Evolutionary conservation across 2,797 vertebrate genomes (phyloP).

Genomic region (Hippocampus kuda): DNA sequence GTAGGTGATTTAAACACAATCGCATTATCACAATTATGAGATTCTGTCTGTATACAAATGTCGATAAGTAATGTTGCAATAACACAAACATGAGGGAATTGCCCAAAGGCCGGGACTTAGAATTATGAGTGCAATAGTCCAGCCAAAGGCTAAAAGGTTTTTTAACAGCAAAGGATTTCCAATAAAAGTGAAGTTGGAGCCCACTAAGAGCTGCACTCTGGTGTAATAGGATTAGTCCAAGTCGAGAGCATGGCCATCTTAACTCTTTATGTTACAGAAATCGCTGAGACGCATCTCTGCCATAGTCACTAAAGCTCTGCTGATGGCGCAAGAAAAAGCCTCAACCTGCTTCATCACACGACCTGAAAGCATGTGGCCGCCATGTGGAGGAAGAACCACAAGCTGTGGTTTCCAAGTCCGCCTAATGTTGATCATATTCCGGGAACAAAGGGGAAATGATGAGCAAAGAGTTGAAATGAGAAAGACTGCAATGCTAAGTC

Average conservation of each 20-base stretch:
- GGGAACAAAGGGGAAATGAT: constrained; percentile 13
- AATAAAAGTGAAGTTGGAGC: constrained; percentile 68
- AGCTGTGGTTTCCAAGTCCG: constrained; percentile 7
- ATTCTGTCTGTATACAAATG: constrained; percentile 33
- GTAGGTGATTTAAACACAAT: constrained; percentile 2
- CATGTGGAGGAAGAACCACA: constrained; percentile 4
- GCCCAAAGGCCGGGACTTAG: constrained; percentile 41
- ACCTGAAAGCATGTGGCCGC: constrained; percentile 17
- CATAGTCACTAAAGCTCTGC: constrained; percentile 39
- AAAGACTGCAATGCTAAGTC: constrained; percentile 35
- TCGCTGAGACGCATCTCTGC: constrained; percentile 57
- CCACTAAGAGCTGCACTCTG: constrained; percentile 65
- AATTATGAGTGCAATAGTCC: constrained; percentile 60
- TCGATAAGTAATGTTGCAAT: constrained; percentile 36
- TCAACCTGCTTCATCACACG: constrained; percentile 24
- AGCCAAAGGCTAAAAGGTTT: constrained; percentile 70
- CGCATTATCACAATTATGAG: constrained; percentile 15
- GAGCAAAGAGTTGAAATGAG: constrained; percentile 30
- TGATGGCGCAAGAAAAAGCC: constrained; percentile 47
- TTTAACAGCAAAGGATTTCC: constrained; percentile 66
- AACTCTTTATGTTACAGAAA: constrained; percentile 60
- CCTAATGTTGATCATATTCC: constrained; percentile 6
- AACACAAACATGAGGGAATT: constrained; percentile 51
- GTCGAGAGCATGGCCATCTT: constrained; percentile 59
- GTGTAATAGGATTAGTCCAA: constrained; percentile 68